Evolutionary conservation across 2,888 invertebrate genomes (phyloP).

Genomic region (Odontothrips loti): DNA sequence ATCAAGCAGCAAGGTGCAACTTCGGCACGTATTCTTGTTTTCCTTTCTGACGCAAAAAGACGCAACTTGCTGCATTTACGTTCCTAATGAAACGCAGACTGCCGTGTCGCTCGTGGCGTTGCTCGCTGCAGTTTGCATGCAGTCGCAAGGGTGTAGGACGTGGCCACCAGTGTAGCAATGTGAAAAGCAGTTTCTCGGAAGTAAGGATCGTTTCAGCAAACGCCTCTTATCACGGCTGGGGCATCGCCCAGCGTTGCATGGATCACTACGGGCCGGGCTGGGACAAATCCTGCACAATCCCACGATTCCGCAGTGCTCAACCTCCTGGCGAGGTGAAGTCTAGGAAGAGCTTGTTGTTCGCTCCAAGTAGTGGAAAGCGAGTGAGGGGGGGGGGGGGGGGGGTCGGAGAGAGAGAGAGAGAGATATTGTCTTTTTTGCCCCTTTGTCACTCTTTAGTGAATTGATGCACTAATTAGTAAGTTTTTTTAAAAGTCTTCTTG

Average conservation of each 20-base stretch:
- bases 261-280: not conserved
- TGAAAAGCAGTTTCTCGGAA: constrained; percentile 24
- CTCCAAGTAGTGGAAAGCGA: not conserved
- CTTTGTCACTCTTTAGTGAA: too few species aligned
- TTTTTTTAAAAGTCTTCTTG: too few species aligned
- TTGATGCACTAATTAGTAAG: too few species aligned
- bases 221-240: constrained; percentile 18
- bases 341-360: not conserved
- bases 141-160: not conserved
- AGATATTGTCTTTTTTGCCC: too few species aligned
- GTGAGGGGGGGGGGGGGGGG: not conserved
- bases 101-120: not conserved
- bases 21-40: too few species aligned
- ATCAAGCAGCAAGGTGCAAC: not conserved
- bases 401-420: not conserved
- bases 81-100: constrained; percentile 19
- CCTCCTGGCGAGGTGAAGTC: too few species aligned
- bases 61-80: not conserved
- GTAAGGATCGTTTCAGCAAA: constrained; percentile 24
- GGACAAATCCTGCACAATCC: constrained; percentile 12
- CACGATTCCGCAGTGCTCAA: not conserved
- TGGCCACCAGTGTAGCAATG: constrained; percentile 17
- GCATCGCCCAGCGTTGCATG: constrained; percentile 12
- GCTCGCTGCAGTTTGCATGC: not conserved
- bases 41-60: not conserved